Evolutionary conservation across 1,140 invertebrate species (phyloP).

Genomic region (Cyclina sinensis): DNA sequence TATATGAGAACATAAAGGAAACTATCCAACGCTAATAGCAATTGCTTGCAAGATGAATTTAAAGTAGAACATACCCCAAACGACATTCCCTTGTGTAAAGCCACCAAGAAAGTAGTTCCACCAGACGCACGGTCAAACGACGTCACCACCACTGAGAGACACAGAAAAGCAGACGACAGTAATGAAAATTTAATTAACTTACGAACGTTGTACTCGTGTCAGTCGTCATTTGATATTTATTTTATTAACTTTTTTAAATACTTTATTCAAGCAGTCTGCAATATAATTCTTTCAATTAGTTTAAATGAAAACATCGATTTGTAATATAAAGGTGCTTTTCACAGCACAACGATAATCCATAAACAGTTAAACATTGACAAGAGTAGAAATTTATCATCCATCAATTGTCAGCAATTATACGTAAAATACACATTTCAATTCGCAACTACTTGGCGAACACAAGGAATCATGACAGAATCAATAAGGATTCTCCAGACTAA

Average conservation of each 20-base stretch:
- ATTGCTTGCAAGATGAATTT: no score
- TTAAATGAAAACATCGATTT: no score
- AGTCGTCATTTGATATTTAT: no score
- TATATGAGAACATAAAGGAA: no score
- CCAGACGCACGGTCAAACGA: conserved; percentile 73
- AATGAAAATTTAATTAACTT: no score
- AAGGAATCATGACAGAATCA: conserved; percentile 27
- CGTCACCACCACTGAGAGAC: conserved; percentile 82
- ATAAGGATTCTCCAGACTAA: not conserved
- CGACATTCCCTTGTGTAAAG: conserved; percentile 80
- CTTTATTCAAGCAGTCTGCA: no score
- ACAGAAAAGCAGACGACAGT: not conserved
- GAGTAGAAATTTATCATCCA: not conserved
- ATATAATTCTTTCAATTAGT: no score
- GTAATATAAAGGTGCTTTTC: no score
- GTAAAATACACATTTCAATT: not conserved
- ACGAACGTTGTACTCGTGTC: no score
- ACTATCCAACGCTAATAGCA: no score
- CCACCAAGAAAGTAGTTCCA: conserved; percentile 74
- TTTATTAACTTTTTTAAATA: no score
- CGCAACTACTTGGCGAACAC: not conserved
- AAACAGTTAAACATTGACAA: not conserved
- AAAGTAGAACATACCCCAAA: conserved; percentile 80
- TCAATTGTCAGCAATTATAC: not conserved
- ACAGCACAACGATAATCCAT: not conserved